Conservation (phyloP, 2,888 invertebrate species). For the Drosophila testacea region DNA sequence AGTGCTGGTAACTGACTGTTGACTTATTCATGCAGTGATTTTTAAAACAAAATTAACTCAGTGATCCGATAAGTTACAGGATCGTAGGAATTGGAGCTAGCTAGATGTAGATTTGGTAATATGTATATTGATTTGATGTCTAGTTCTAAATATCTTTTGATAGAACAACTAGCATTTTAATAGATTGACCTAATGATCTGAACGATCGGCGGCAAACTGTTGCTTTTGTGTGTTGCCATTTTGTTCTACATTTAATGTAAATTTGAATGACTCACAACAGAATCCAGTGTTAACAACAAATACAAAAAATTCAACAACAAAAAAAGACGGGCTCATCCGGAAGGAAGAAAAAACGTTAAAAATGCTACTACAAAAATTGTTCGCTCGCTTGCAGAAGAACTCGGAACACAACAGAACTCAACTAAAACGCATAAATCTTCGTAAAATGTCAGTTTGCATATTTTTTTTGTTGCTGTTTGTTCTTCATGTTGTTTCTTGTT, state of each 20-base stretch:
- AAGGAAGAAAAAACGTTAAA: constrained; percentile 33
- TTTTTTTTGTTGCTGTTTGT: constrained; percentile 62
- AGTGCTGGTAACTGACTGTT: constrained; percentile 3
- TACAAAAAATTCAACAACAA: neutral
- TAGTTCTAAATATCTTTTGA: neutral
- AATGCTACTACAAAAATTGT: constrained; percentile 55
- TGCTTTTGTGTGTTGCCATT: constrained; percentile 30
- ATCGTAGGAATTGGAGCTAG: too few relatives aligned
- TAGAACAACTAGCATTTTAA: too few relatives aligned
- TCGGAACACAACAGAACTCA: constrained; percentile 57
- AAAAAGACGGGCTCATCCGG: neutral
- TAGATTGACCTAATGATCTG: neutral
- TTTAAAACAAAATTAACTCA: too few relatives aligned
- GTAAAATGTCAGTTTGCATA: constrained; percentile 79
- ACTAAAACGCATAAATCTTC: constrained; percentile 80
- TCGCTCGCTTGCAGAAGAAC: constrained; percentile 56
- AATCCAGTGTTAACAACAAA: constrained; percentile 41
- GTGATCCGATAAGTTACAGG: too few relatives aligned
- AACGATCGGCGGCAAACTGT: constrained; percentile 8
- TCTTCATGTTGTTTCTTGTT: constrained; percentile 40
- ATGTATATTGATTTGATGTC: too few relatives aligned
- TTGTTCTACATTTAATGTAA: constrained; percentile 45
- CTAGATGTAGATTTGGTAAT: neutral
- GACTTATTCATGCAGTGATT: too few relatives aligned
- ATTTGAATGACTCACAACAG: constrained; percentile 59